Base-by-base conservation (phyloP, 2,797 vertebrate genomes). In the Sebastes matsubarae region DNA sequence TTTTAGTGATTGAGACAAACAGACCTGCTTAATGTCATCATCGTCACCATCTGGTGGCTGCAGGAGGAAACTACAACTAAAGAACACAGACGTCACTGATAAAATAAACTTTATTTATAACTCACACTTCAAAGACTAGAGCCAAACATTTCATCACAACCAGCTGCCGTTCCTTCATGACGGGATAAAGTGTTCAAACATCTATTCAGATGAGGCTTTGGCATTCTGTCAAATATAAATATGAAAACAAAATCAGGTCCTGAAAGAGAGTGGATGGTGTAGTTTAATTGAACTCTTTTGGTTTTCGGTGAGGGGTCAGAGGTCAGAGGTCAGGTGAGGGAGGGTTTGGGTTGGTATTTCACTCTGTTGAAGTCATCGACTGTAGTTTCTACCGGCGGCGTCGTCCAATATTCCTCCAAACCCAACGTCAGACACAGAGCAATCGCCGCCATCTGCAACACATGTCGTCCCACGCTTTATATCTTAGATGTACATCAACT, bases 331-430 rank as follows among this genome's bases (percentile, higher is more conserved):
- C 89, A 94, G 77, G 89, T 90, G 22, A 82, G 50, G 64, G 77
- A 82, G 29, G 92, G 93, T 63, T 93, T 92, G 4, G 93, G 93
- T 50, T 93, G 76, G 36, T 93, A 94, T 59, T 91, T 93, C 20
- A 94, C 93, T 85, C 93, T 74, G 88, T 92, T 80, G 64, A 77
- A 94, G 77, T 93, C 85, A 0, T 93, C 90, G 0, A 88, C 86
- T 1, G 85, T 91, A 0, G 69, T 79, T 72, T 93, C 88, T 1
- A 93, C 88, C 0, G 82, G 84, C 11, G 84, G 87, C 11, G 12
- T 83, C 68, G 50, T 93, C 89, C 92, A 94, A 9, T 82, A 66
- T 24, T 86, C 16, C 61, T 94, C 93, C 76, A 94, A 69, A 54
- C 89, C 93, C 87, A 94, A 22, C 7, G 36, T 30, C 69, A 94